Evolutionary conservation across 2,797 vertebrate genomes (phyloP).

Genomic region (Microcaecilia unicolor): DNA sequence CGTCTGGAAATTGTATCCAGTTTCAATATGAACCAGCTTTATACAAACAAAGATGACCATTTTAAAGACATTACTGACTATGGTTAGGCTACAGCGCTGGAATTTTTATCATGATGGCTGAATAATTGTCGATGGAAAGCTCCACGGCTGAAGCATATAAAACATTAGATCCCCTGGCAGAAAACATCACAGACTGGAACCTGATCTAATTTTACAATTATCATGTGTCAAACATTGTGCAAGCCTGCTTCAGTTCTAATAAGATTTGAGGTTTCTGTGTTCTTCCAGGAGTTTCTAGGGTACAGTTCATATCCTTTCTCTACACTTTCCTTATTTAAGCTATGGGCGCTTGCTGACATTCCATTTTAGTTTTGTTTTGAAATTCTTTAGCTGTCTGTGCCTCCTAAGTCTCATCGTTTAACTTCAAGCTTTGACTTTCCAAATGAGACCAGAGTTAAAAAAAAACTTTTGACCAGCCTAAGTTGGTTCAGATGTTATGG

Average conservation of each 20-base stretch:
- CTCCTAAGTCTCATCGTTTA: no score
- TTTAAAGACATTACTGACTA: background rate
- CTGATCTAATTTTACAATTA: background rate
- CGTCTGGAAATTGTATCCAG: no score
- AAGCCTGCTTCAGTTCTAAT: background rate
- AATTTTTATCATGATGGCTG: background rate
- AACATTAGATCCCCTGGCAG: background rate
- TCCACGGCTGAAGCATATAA: background rate
- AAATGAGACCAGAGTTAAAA: no score
- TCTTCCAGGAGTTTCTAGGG: background rate
- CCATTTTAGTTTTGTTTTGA: no score
- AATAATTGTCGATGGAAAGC: background rate
- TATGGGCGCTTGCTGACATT: no score
- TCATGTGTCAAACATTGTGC: constrained; percentile 7
- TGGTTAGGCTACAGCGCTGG: background rate
- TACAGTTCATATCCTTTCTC: background rate
- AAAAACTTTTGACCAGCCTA: no score
- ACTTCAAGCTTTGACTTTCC: no score
- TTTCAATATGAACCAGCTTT: no score
- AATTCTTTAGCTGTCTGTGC: no score
- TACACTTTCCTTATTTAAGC: background rate
- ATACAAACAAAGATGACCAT: background rate
- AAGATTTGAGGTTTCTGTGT: background rate
- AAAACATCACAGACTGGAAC: constrained; percentile 4
- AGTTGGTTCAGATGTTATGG: no score